These are phyloP conservation scores for Pharmacophagus antenor DNA, from an alignment of 2,888 invertebrate species.

Conservation along the genomic window DNA sequence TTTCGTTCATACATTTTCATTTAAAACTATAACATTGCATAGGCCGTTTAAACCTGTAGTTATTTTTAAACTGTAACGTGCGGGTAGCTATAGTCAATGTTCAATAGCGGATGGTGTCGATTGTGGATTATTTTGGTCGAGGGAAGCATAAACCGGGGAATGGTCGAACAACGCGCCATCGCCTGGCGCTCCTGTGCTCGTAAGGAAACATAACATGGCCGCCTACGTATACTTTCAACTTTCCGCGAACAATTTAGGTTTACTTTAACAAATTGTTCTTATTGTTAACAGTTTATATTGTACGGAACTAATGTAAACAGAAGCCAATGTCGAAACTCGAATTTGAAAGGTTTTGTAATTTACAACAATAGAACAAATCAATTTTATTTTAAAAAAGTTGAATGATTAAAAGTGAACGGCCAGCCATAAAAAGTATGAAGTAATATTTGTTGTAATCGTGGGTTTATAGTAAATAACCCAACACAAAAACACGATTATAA, in stretches of 20 bases:
- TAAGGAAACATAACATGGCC: slow-evolving; percentile 55
- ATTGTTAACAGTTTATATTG: slow-evolving; percentile 21
- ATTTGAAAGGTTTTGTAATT: background rate
- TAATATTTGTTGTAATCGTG: background rate
- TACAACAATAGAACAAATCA: slow-evolving; percentile 6
- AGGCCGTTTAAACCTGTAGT: slow-evolving; percentile 26
- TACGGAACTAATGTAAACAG: slow-evolving; percentile 9
- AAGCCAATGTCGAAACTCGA: background rate
- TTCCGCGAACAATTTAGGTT: slow-evolving; percentile 45
- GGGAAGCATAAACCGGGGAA: slow-evolving; percentile 66
- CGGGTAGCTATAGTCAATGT: slow-evolving; percentile 47
- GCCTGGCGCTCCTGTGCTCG: slow-evolving; percentile 42
- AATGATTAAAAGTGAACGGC: background rate
- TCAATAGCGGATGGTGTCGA: slow-evolving; percentile 71
- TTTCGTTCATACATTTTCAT: no score
- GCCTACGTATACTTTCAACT: slow-evolving; percentile 44
- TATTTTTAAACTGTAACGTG: slow-evolving; percentile 44
- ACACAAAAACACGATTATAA: no score
- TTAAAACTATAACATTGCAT: no score
- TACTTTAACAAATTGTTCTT: slow-evolving; percentile 24
- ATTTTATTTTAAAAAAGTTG: slow-evolving; percentile 11
- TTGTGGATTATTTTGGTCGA: slow-evolving; percentile 75
- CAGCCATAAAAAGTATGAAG: background rate
- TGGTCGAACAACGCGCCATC: slow-evolving; percentile 40
- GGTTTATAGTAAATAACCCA: no score